Evolutionary conservation across 2,113 vertebrate species (phyloP).

Genomic region (Cervus canadensis): DNA sequence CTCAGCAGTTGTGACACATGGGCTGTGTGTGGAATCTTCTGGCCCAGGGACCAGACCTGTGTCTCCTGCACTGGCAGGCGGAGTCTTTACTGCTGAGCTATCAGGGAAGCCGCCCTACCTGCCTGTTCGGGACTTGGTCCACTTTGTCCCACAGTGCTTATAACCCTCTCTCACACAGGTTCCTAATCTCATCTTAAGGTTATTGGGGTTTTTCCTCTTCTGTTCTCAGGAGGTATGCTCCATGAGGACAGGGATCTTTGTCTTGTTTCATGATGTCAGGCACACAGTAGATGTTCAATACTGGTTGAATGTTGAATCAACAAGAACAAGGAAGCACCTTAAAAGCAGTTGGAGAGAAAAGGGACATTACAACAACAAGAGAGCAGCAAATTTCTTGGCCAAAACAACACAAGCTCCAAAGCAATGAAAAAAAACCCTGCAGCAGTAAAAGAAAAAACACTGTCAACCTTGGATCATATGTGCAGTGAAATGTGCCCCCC

Average conservation of each 20-base stretch:
- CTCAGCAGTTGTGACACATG: rapidly evolving
- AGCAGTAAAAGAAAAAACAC: not conserved
- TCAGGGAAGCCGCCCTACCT: not conserved
- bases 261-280: not conserved
- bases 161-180: not conserved
- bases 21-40: not conserved
- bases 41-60: not conserved
- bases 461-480: rapidly evolving
- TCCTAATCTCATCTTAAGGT: not conserved
- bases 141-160: not conserved
- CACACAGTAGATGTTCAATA: not conserved
- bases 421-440: not conserved
- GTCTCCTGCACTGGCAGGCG: not conserved
- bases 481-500: not conserved
- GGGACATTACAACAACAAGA: not conserved
- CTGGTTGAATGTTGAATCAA: not conserved
- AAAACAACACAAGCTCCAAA: not conserved
- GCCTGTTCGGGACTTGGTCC: not conserved
- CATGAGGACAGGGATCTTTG: not conserved
- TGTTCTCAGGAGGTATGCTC: not conserved
- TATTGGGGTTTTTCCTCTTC: too few relatives aligned
- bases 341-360: not conserved
- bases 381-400: too few relatives aligned
- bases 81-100: not conserved
- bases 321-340: not conserved